phyloP scores from a whole-genome alignment of 2,797 vertebrate species.

The Leontocebus nigricollis region DNA sequence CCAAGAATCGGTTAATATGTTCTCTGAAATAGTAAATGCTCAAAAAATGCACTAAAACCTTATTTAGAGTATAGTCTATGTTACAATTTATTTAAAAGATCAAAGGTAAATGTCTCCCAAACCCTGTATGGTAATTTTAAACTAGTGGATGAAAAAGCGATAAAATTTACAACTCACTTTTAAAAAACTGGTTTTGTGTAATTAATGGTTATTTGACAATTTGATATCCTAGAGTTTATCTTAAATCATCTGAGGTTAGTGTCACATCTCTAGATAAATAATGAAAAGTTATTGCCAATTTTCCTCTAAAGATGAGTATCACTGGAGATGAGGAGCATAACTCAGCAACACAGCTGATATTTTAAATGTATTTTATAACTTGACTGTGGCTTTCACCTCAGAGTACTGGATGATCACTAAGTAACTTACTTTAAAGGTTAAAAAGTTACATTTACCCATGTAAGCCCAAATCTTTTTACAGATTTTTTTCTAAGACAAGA shows the following conservation, averaged over 20 bases:
- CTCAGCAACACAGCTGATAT: background rate
- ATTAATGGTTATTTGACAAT: constrained; percentile 12
- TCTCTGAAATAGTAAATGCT: constrained; percentile 36
- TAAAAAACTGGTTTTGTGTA: constrained; percentile 30
- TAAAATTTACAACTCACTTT: constrained; percentile 17
- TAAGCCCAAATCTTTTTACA: background rate
- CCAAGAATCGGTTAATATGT: constrained; percentile 43
- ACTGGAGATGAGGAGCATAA: background rate
- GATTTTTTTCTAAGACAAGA: background rate
- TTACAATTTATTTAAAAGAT: constrained; percentile 16
- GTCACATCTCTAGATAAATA: constrained; percentile 22
- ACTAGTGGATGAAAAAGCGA: background rate
- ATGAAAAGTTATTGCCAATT: background rate
- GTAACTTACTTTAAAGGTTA: background rate
- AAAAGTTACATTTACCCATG: background rate
- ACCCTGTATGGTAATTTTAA: background rate
- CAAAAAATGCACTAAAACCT: constrained; percentile 16
- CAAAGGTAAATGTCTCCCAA: constrained; percentile 24
- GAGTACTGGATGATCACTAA: background rate
- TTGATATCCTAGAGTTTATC: background rate
- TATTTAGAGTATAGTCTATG: background rate
- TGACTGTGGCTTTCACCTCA: background rate
- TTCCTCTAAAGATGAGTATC: constrained; percentile 38
- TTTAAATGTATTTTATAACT: background rate
- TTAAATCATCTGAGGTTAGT: background rate